Base-by-base conservation (phyloP, 2,797 vertebrate species). In the Girardinus metallicus region DNA sequence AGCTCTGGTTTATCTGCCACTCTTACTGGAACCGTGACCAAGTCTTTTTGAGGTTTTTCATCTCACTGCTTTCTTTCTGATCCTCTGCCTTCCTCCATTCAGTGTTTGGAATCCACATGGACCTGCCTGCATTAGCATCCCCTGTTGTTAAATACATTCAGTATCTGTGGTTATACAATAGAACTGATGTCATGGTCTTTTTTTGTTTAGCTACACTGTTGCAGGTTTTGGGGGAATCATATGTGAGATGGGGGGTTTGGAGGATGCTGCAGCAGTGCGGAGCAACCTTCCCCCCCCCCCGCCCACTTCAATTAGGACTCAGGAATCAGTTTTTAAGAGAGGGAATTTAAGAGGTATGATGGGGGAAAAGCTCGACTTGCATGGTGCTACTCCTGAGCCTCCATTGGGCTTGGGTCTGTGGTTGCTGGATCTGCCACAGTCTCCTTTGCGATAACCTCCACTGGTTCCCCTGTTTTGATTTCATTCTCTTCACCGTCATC, bases 71-170 rank as follows among this genome's bases (percentile, higher is more conserved):
- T 21, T 26, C 12, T 16, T 21, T 55, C 73, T 8, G 21, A 26
- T 78, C 44, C n/a, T 39, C 44, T 21, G 34, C n/a, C 76, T 12
- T 29, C 72, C 36, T 51, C 71, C 68, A 73, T 86, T 43, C 72
- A 36, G 31, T 66, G 70, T 49, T 73, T 86, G 39, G 68, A 36
- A 41, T 85, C 87, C 73, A 66, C 74, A 10, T 70, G 34, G 73
- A 51, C 75, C 47, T 11, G 79, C 51, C 72, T 29, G 13, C 78
- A 55, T 60, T 78, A 70, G 60, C 74, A 10, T 55, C 60, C 76
- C 36, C 82, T 82, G 79, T 78, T 75, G 60, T 80, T 71, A 70
- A 75, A 74, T 93, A 93, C 93, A 93, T 94, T 95, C 93, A 93
- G 82, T 80, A 80, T 79, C 86, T 85, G 87, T 91, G 88, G 88